phyloP scores from a whole-genome alignment of 2,113 vertebrate genomes.

The Ctenodactylus gundi region DNA sequence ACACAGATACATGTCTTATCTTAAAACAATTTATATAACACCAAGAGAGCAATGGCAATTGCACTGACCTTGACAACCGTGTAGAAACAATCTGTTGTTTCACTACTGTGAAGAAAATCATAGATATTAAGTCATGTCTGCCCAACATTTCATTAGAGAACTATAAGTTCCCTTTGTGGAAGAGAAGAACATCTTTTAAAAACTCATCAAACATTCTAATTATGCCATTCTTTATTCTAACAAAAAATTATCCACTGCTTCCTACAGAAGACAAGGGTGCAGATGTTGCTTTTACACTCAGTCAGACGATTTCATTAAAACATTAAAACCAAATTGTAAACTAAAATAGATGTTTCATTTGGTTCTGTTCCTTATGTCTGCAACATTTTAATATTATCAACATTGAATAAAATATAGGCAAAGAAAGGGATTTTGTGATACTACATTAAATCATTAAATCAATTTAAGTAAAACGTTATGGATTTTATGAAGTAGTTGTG shows the following conservation, averaged over 20 bases:
- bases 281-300: slow-evolving; percentile 62
- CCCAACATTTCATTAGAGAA: slow-evolving; percentile 58
- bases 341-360: slow-evolving; percentile 22
- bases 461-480: background rate
- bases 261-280: slow-evolving; percentile 14
- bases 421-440: background rate
- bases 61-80: background rate
- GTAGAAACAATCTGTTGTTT: slow-evolving; percentile 15
- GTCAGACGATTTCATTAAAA: slow-evolving; percentile 62
- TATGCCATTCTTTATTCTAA: slow-evolving; percentile 59
- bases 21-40: background rate
- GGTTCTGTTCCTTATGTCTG: background rate
- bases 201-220: slow-evolving; percentile 48
- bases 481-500: background rate
- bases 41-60: slow-evolving; percentile 27
- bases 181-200: slow-evolving; percentile 61
- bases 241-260: slow-evolving; percentile 43
- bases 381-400: slow-evolving; percentile 18
- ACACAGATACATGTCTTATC: background rate
- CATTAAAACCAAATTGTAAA: slow-evolving; percentile 57
- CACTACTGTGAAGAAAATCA: slow-evolving; percentile 40
- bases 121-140: slow-evolving; percentile 49
- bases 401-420: background rate
- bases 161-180: slow-evolving; percentile 22
- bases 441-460: background rate